Base-by-base conservation (phyloP, 2,888 invertebrate genomes). In the Dendrolimus pini region DNA sequence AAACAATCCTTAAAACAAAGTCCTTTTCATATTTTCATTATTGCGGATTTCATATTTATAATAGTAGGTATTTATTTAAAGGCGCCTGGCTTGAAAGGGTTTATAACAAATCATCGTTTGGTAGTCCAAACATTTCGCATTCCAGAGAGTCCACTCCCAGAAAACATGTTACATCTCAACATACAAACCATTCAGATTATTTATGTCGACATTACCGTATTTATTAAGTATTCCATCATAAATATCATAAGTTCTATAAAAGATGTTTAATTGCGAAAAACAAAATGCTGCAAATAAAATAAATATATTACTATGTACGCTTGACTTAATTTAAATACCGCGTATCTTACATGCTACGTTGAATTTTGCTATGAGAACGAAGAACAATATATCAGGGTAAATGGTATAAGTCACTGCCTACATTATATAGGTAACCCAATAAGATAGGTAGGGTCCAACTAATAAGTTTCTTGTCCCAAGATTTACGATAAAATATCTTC, bases 401-500 rank as follows among this genome's bases (percentile, higher is more conserved):
- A 9, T 9, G 9, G 12, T 10, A 47, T 47, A 47, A 47, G 47
- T 47, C 47, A 47, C 47, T 12, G 12, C 2, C 9, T 10, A 47
- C 47, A 47, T 10, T 30, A 12, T 47, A 47, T 10, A 47, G 47
- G 9, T 47, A 47, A 47, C 9, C 47, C 47, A 47, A 47, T 47
- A 47, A 10, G 10, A 47, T 47, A 47, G 47, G 47, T 12, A 47
- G 47, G 47, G 47, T 47, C 12, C 47, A 47, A 47, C 47, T 47
- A 47, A 47, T 61, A 63, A 62, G 55, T 68, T 65, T 61, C 30
- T 62, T 66, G 64, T 65, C 65, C 63, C 60, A 64, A 74, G 70
- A 72, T 67, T 68, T 60, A 60, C 67, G 76, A 75, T 74, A 75
- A 79, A 80, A 75, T 71, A 71, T 72, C 75, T 66, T 72, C 69